Percentiles rank a stretch among this genome's conserved stretches.
Evolutionary conservation across 1,140 invertebrate genomes (phyloP).

Genomic region (Tetragonula clypearis): DNA sequence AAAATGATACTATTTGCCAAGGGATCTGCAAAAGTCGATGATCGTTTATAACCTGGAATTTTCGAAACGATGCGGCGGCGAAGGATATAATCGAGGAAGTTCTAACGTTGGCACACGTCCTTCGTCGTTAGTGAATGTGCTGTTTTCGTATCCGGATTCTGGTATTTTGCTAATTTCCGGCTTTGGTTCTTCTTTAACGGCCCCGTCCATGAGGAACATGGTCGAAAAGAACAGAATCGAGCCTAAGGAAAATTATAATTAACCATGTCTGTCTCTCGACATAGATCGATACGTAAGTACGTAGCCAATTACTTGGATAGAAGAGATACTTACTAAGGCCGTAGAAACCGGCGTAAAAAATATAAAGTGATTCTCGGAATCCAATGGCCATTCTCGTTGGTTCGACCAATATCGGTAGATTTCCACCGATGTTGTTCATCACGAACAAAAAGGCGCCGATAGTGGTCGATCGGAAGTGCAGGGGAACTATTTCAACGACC

Average conservation of each 20-base stretch:
- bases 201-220: constrained; percentile 87
- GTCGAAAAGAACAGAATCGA: constrained; percentile 87
- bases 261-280: not conserved
- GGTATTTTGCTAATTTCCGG: constrained; percentile 19
- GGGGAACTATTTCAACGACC: constrained; percentile 92
- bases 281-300: not conserved
- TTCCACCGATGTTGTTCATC: constrained; percentile 97
- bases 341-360: constrained; percentile 93
- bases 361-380: constrained; percentile 91
- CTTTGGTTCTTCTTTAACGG: constrained; percentile 74
- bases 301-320: not conserved
- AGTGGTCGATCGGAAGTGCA: constrained; percentile 90
- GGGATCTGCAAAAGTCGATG: not conserved
- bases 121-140: constrained; percentile 80
- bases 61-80: constrained; percentile 53
- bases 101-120: constrained; percentile 74
- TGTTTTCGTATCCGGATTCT: constrained; percentile 80
- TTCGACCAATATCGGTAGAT: constrained; percentile 93
- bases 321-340: constrained; percentile 87
- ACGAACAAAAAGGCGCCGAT: constrained; percentile 94
- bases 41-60: constrained; percentile 58
- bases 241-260: constrained; percentile 78
- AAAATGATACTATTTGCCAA: constrained; percentile 38
- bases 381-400: constrained; percentile 90
- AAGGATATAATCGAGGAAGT: constrained; percentile 73